Conservation (phyloP, 2,888 invertebrate genomes). For the Melitaea athalia region DNA sequence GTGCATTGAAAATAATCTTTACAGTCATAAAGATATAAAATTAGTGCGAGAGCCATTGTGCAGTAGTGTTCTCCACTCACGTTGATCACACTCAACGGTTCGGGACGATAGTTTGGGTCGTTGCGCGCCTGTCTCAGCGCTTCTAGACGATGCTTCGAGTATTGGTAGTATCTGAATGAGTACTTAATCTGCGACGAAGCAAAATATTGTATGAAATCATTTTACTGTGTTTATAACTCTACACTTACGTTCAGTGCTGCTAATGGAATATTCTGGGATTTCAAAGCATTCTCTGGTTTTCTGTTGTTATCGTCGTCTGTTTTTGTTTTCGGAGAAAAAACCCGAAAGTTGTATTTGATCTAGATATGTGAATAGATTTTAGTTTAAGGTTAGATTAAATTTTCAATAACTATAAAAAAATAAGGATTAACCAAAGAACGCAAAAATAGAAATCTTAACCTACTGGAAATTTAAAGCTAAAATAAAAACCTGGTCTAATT, state of each 20-base stretch:
- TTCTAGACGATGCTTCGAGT: conserved; percentile 81
- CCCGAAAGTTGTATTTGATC: conserved; percentile 90
- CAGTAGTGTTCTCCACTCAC: conserved; percentile 77
- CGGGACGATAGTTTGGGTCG: conserved; percentile 83
- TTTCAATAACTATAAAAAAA: background rate
- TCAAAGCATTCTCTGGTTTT: conserved; percentile 76
- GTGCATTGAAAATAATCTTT: background rate
- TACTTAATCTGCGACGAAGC: conserved; percentile 84
- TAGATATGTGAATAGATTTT: conserved; percentile 59
- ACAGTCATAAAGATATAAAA: conserved; percentile 8
- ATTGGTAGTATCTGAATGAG: conserved; percentile 85
- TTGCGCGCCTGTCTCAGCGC: conserved; percentile 80
- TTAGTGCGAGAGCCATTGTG: conserved; percentile 42
- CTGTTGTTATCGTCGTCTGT: conserved; percentile 84
- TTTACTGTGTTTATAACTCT: conserved; percentile 15
- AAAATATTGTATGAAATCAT: conserved; percentile 49
- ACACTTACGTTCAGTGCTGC: conserved; percentile 89
- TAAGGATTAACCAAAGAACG: background rate
- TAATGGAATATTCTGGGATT: conserved; percentile 85
- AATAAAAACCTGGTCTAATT: too few species aligned
- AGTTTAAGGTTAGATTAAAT: background rate
- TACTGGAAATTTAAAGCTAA: too few species aligned
- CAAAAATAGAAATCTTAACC: background rate
- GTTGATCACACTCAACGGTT: conserved; percentile 86
- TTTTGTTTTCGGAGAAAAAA: conserved; percentile 84